Evolutionary conservation across 2,888 invertebrate species (phyloP).

Genomic region (Melanargia galathea): DNA sequence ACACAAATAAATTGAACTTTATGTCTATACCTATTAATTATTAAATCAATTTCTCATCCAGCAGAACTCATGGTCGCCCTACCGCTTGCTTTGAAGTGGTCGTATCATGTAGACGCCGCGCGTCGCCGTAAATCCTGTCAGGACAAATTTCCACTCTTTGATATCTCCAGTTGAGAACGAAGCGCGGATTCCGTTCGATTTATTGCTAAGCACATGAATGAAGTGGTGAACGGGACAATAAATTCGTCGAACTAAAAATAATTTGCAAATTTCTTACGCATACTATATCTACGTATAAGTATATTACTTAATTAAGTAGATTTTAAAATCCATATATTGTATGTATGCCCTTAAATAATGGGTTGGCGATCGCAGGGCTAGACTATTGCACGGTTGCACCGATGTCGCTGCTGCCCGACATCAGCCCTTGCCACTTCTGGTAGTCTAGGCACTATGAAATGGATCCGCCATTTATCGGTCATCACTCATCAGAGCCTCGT

Average conservation of each 20-base stretch:
- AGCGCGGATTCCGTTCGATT: conserved; percentile 68
- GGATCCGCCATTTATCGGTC: too few species aligned
- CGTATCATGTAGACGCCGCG: conserved; percentile 49
- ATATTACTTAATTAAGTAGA: too few species aligned
- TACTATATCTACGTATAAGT: too few species aligned
- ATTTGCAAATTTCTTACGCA: conserved; percentile 1
- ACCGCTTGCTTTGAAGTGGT: conserved; percentile 46
- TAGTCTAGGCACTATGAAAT: too few species aligned
- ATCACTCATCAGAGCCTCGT: too few species aligned
- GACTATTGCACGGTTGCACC: too few species aligned
- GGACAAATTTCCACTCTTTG: conserved; percentile 78
- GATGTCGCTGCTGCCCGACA: too few species aligned
- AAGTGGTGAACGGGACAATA: conserved; percentile 44
- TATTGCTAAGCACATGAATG: conserved; percentile 54
- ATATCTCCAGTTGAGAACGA: conserved; percentile 58
- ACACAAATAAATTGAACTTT: too few species aligned
- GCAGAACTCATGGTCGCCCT: conserved; percentile 31
- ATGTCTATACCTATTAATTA: not conserved
- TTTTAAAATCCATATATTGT: too few species aligned
- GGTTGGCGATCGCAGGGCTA: too few species aligned
- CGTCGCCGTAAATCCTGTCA: conserved; percentile 74
- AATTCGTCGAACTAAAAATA: conserved; percentile 42
- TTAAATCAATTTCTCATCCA: not conserved
- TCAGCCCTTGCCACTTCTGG: too few species aligned
- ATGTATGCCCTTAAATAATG: too few species aligned